Evolutionary conservation across 2,113 vertebrate genomes (phyloP).

Genomic region (Grammomys dolichurus): DNA sequence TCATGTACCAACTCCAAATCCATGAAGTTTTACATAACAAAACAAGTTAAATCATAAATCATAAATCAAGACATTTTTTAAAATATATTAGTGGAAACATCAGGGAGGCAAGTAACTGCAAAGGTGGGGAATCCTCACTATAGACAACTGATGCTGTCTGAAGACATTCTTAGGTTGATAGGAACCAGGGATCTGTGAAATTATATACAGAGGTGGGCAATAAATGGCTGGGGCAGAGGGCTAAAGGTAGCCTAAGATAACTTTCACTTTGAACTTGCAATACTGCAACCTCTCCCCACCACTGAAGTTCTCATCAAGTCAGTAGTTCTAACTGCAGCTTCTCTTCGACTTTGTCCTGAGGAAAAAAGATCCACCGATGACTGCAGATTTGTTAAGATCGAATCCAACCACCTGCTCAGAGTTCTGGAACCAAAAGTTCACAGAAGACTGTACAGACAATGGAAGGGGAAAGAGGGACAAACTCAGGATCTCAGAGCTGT

Average conservation of each 20-base stretch:
- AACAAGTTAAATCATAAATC: not conserved
- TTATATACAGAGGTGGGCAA: not conserved
- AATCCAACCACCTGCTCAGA: not conserved
- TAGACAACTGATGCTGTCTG: not conserved
- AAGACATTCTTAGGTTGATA: not conserved
- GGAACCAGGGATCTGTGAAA: not conserved
- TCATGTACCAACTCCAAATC: not conserved
- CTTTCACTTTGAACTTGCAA: not conserved
- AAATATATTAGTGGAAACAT: not conserved
- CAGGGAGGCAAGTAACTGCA: not conserved
- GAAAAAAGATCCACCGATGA: not conserved
- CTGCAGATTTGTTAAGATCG: not conserved
- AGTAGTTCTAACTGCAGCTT: not conserved
- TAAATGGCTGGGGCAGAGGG: not conserved
- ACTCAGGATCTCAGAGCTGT: not conserved
- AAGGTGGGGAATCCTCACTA: not conserved
- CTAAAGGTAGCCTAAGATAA: not conserved
- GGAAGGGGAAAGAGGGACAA: not conserved
- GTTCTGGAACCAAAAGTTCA: not conserved
- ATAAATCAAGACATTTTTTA: not conserved
- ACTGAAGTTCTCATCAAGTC: not conserved
- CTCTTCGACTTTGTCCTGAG: not conserved
- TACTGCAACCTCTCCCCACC: not conserved
- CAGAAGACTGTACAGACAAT: not conserved
- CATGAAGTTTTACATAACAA: not conserved